These are phyloP conservation scores for Entomobrya proxima DNA, from an alignment of 2,888 invertebrate genomes.

Conservation along the genomic window DNA sequence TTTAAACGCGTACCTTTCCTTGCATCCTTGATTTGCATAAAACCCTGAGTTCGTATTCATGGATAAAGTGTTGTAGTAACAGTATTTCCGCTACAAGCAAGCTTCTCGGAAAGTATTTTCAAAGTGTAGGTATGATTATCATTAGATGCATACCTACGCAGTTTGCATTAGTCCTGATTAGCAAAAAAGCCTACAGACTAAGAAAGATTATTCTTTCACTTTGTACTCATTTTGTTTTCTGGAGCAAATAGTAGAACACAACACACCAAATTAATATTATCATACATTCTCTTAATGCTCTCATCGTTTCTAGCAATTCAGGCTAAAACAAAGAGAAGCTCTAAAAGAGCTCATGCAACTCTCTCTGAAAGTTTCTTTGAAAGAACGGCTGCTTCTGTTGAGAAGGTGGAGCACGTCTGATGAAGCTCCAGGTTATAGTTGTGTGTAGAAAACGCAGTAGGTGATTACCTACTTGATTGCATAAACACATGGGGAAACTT, in stretches of 20 bases:
- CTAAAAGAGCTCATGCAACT: neutral
- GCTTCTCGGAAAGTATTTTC: too few relatives aligned
- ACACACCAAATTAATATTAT: neutral
- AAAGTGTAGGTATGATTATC: neutral
- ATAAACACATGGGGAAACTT: constrained; percentile 3
- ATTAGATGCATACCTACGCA: too few relatives aligned
- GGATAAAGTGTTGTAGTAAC: too few relatives aligned
- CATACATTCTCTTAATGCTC: neutral
- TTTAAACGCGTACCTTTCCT: neutral
- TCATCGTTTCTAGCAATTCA: neutral
- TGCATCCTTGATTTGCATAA: neutral
- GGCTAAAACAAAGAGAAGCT: neutral
- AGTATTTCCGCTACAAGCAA: too few relatives aligned
- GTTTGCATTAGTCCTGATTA: constrained; percentile 24
- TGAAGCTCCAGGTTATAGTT: neutral
- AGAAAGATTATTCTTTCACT: constrained; percentile 6
- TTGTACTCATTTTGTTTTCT: neutral
- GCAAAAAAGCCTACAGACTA: neutral
- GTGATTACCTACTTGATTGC: constrained; percentile 23
- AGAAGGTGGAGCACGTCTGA: neutral
- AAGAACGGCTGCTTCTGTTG: neutral
- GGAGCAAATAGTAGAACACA: neutral
- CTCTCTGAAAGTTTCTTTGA: too few relatives aligned
- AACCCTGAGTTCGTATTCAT: neutral
- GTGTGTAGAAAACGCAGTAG: neutral